phyloP scores from a whole-genome alignment of 2,888 invertebrate genomes.

The Orchestes rusci region DNA sequence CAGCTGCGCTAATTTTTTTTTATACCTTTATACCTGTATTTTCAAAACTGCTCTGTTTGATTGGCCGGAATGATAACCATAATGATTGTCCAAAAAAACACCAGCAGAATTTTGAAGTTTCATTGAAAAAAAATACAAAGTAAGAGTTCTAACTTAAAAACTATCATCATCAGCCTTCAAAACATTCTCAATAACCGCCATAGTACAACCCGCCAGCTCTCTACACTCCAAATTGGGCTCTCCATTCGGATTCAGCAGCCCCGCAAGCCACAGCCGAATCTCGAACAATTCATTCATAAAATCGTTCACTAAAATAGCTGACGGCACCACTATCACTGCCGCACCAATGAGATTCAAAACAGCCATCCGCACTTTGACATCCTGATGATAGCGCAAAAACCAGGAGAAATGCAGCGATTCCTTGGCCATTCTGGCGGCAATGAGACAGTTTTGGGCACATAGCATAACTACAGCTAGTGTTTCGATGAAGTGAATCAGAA shows the following conservation, averaged over 20 bases:
- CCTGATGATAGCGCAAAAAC: constrained; percentile 58
- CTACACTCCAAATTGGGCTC: constrained; percentile 61
- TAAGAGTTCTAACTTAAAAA: background rate
- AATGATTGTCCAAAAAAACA: background rate
- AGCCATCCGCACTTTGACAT: constrained; percentile 58
- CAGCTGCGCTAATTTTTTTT: too few relatives aligned
- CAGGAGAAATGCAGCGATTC: constrained; percentile 64
- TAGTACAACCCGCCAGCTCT: constrained; percentile 54
- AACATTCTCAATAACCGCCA: constrained; percentile 50
- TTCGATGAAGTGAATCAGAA: constrained; percentile 62
- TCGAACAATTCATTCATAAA: constrained; percentile 58
- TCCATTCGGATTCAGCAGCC: constrained; percentile 51
- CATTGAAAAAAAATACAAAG: background rate
- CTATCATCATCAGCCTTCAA: constrained; percentile 36
- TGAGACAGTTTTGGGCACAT: constrained; percentile 60
- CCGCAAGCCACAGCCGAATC: constrained; percentile 59
- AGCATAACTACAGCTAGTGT: constrained; percentile 61
- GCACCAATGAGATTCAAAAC: constrained; percentile 62
- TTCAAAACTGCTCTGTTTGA: too few relatives aligned
- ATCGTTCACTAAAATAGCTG: constrained; percentile 50
- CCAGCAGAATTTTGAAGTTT: too few relatives aligned
- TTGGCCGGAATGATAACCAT: background rate
- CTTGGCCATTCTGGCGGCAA: constrained; percentile 57
- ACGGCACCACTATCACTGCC: constrained; percentile 56
- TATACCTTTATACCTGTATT: too few relatives aligned